Evolutionary conservation across 2,113 vertebrate species (phyloP).

Genomic region (Pteruthius melanotis): DNA sequence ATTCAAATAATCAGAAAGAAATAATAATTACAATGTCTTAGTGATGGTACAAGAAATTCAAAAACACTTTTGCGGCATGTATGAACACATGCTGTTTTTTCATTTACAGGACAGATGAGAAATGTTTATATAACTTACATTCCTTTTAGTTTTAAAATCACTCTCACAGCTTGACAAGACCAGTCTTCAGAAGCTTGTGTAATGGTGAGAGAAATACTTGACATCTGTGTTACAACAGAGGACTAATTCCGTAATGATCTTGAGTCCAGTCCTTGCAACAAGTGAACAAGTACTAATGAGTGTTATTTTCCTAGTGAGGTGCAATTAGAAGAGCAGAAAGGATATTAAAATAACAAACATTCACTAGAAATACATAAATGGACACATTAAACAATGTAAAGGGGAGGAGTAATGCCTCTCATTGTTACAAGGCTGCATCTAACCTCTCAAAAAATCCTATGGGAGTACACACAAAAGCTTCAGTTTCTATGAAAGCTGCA

Average conservation of each 20-base stretch:
- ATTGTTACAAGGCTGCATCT: not conserved
- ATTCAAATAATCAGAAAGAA: not conserved
- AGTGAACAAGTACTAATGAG: not conserved
- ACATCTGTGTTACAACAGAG: not conserved
- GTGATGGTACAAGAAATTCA: not conserved
- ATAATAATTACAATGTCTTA: not conserved
- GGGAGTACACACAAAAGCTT: not conserved
- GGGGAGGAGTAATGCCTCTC: not conserved
- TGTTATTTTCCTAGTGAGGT: not conserved
- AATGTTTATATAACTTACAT: not conserved
- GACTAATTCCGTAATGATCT: not conserved
- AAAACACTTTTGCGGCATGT: not conserved
- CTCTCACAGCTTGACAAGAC: not conserved
- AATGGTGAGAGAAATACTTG: not conserved
- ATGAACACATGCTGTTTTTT: not conserved
- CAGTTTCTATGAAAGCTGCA: not conserved
- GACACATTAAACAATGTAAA: not conserved
- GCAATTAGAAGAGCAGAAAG: not conserved
- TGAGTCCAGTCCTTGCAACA: not conserved
- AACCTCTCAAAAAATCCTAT: not conserved
- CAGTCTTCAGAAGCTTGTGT: not conserved
- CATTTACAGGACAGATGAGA: not conserved
- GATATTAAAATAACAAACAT: not conserved
- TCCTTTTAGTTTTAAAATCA: not conserved
- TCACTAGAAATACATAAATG: not conserved